Conservation (phyloP, 2,797 vertebrate genomes). For the Sciurus vulgaris region DNA sequence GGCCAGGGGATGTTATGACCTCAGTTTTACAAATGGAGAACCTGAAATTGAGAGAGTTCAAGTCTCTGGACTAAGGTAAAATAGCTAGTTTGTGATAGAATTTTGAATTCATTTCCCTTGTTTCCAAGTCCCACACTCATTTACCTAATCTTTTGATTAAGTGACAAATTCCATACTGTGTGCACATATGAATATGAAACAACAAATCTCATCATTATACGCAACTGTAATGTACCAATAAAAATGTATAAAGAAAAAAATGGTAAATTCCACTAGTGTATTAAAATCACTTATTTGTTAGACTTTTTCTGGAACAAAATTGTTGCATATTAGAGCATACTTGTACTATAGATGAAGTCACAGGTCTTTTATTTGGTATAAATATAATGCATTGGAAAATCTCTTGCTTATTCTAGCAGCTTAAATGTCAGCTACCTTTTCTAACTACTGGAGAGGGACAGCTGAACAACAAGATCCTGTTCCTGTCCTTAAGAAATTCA, state of each 20-base stretch:
- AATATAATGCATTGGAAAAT: not conserved
- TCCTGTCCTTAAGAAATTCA: not conserved
- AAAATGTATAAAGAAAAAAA: no score
- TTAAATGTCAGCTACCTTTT: not conserved
- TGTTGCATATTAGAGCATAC: not conserved
- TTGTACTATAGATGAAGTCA: not conserved
- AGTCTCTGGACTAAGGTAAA: not conserved
- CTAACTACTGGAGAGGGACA: not conserved
- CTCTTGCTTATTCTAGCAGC: not conserved
- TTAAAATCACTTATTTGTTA: not conserved
- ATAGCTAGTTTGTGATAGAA: not conserved
- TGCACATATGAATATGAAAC: no score
- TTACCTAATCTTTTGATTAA: not conserved
- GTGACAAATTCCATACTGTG: not conserved
- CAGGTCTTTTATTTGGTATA: not conserved
- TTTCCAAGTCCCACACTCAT: not conserved
- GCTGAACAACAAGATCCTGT: not conserved
- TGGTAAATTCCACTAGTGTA: not conserved
- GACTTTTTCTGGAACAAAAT: not conserved
- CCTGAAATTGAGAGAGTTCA: not conserved
- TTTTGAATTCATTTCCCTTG: not conserved
- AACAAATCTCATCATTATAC: no score
- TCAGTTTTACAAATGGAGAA: not conserved
- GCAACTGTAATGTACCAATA: no score
- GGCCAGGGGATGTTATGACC: not conserved